Conservation (phyloP, 2,113 vertebrate genomes). For the Globicephala melas region DNA sequence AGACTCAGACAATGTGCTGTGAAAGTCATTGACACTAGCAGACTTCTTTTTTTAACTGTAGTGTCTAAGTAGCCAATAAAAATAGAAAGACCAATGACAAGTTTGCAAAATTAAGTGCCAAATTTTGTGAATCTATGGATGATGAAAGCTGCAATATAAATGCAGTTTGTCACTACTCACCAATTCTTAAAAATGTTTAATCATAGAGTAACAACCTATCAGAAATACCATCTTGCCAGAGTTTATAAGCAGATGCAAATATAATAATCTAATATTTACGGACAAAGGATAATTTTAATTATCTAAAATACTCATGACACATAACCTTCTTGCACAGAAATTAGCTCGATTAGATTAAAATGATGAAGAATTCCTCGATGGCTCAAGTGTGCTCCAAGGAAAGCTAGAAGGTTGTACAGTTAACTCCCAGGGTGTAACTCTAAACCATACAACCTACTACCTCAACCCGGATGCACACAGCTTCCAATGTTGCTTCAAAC, state of each 20-base stretch:
- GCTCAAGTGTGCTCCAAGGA: slow-evolving; percentile 99
- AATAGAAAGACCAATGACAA: neutral
- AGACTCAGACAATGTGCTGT: neutral
- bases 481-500: slow-evolving; percentile 84
- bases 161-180: neutral
- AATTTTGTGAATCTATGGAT: neutral
- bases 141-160: neutral
- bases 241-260: slow-evolving; percentile 72
- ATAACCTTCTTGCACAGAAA: slow-evolving; percentile 81
- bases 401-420: slow-evolving; percentile 99
- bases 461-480: slow-evolving; percentile 99
- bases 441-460: slow-evolving; percentile 99
- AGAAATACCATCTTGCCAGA: slow-evolving; percentile 57
- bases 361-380: slow-evolving; percentile 88
- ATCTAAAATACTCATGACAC: slow-evolving; percentile 78
- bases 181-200: slow-evolving; percentile 5
- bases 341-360: slow-evolving; percentile 80
- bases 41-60: neutral
- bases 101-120: neutral
- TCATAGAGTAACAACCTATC: slow-evolving; percentile 5
- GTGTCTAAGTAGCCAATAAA: neutral
- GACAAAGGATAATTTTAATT: slow-evolving; percentile 71
- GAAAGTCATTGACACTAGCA: neutral
- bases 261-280: slow-evolving; percentile 65
- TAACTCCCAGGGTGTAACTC: slow-evolving; percentile 99